Percentiles rank a stretch among this genome's conserved stretches.
Conservation (phyloP, 2,797 vertebrate genomes). For the Champsocephalus gunnari region DNA sequence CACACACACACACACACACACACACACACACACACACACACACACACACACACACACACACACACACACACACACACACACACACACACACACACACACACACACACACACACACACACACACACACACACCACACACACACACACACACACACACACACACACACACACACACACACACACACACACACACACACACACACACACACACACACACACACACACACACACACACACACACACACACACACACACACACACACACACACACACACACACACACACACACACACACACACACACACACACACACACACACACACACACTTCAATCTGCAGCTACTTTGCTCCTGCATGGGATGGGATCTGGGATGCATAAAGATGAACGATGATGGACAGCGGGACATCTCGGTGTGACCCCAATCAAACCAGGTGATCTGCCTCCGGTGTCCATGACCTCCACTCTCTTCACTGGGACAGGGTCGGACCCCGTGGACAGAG, state of each 20-base stretch:
- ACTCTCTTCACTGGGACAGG: conserved; percentile 29
- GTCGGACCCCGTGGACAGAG: conserved; percentile 24
- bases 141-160: conserved; percentile 3
- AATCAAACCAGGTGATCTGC: conserved; percentile 56
- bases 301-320: conserved; percentile 22
- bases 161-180: conserved; percentile 3
- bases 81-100: conserved; percentile 41
- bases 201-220: conserved; percentile 5
- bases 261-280: conserved; percentile 42
- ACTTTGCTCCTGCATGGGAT: conserved; percentile 43
- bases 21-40: too few relatives aligned
- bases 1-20: too few relatives aligned
- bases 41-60: too few relatives aligned
- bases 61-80: conserved; percentile 20
- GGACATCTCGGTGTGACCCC: conserved; percentile 51
- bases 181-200: conserved; percentile 3
- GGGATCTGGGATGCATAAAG: conserved; percentile 66
- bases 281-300: not conserved
- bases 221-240: not conserved
- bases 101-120: conserved; percentile 18
- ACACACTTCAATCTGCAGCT: conserved; percentile 59
- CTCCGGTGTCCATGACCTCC: conserved; percentile 66
- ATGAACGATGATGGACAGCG: conserved; percentile 69
- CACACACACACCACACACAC: not conserved
- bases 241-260: conserved; percentile 39